Conservation (phyloP, 2,113 vertebrate species). For the Mastomys natalensis region DNA sequence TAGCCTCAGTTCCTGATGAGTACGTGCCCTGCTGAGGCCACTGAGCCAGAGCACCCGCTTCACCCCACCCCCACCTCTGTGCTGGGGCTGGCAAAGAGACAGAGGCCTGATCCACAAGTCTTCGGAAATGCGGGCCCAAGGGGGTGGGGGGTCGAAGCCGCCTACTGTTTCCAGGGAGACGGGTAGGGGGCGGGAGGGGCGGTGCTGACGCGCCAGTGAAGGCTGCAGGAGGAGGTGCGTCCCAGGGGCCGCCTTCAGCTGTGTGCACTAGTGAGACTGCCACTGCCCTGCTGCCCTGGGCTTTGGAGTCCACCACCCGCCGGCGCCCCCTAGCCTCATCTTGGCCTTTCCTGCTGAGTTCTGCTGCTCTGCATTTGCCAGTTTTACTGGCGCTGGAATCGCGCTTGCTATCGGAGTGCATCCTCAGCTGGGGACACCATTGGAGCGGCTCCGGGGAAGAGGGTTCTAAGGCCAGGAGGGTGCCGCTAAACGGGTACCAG, state of each 20-base stretch:
- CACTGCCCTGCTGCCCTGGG: background rate
- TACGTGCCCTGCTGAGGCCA: background rate
- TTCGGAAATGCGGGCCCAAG: background rate
- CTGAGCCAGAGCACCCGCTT: background rate
- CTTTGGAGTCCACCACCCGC: background rate
- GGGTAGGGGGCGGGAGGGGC: slow-evolving; percentile 26
- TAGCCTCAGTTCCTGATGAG: background rate
- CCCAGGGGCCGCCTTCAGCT: slow-evolving; percentile 14
- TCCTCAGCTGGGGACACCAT: background rate
- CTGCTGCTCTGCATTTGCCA: background rate
- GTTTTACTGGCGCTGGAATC: background rate
- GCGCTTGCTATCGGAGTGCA: background rate
- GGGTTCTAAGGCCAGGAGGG: background rate
- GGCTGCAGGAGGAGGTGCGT: slow-evolving; percentile 9
- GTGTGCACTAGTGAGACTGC: slow-evolving; percentile 7
- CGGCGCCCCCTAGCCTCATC: background rate
- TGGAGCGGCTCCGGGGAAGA: background rate
- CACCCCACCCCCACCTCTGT: background rate
- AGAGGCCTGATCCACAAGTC: background rate
- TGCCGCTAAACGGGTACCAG: background rate
- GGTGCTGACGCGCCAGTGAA: background rate
- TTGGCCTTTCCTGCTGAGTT: background rate
- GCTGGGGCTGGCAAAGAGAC: background rate
- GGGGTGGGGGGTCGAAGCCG: background rate
- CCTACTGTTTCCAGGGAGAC: slow-evolving; percentile 45